Evolutionary conservation across 2,797 vertebrate genomes (phyloP).

Genomic region (Cyclopterus lumpus): DNA sequence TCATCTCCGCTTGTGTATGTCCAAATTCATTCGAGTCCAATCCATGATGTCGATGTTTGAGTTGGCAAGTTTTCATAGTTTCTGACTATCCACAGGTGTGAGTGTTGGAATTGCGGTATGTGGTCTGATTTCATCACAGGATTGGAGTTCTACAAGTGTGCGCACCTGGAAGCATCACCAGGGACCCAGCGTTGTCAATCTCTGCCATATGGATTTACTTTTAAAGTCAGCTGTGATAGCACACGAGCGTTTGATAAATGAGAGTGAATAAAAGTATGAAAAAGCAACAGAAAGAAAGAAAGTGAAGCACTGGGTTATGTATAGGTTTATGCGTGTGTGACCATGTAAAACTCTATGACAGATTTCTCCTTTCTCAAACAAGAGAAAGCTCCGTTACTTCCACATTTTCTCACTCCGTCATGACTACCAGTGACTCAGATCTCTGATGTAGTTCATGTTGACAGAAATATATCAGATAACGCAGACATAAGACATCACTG

Average conservation of each 20-base stretch:
- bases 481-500: background rate
- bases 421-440: conserved; percentile 10
- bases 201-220: conserved; percentile 39
- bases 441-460: background rate
- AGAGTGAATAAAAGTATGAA: conserved; percentile 6
- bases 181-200: conserved; percentile 21
- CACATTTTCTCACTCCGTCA: conserved; percentile 13
- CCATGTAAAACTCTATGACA: background rate
- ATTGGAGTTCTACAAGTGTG: conserved; percentile 16
- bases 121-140: conserved; percentile 21
- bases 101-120: background rate
- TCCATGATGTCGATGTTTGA: background rate
- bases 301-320: background rate
- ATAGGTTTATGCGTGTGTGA: background rate
- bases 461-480: conserved; percentile 15
- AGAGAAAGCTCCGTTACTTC: conserved; percentile 12
- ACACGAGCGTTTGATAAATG: conserved; percentile 23
- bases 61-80: background rate
- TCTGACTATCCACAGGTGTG: background rate
- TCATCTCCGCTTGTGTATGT: background rate
- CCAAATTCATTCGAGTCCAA: conserved; percentile 6
- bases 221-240: conserved; percentile 19
- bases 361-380: conserved; percentile 5
- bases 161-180: conserved; percentile 31
- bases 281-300: conserved; percentile 1